Evolutionary conservation across 2,888 invertebrate genomes (phyloP), one percentile per base, ranked within the genome.

Genomic region (Drosophila pseudotakahashii): DNA sequence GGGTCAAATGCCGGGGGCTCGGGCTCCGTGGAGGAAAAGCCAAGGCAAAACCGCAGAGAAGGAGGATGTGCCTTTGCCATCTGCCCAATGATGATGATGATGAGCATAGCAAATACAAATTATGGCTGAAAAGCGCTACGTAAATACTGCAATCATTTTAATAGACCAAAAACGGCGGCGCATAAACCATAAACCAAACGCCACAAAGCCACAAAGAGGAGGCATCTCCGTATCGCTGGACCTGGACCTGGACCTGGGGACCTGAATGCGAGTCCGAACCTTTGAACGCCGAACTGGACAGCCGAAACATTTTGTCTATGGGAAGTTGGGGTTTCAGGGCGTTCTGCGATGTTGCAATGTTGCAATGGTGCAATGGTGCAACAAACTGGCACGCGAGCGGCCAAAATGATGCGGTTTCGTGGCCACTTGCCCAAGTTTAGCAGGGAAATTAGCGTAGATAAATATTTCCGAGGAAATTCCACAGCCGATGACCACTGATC

Each of bases 81-180:
- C 71, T 73, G 84, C 68, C 68, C 79, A 59, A 75, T 75, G 85
- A 79, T 73, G 81, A 54, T 59, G 86, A 85, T 81, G 83, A 88
- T 88, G 86, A 83, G 83, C 86, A 81, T 75, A 66, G 87, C 83
- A 83, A 86, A 88, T 81, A 85, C 84, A 88, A 85, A 88, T 85
- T 85, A 85, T 85, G 85, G 85, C 48, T 78, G 77, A 77, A 89
- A 79, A 83, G 86, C 86, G 83, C 79, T 79, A 86, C 86, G 88
- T 87, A 88, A 84, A 88, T 89, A 87, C 87, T 86, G 87, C 89
- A 88, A 88, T 89, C 89, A 88, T 82, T 80, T 83, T 88, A 88
- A 88, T 88, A 88, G 89, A 81, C 89, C 78, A 84, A 81, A 89
- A 87, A 80, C 88, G 87, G 84, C 88, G 89, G 77, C 77, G 80